phyloP scores from a whole-genome alignment of 2,888 invertebrate genomes.

The Pemphredon lugubris region DNA sequence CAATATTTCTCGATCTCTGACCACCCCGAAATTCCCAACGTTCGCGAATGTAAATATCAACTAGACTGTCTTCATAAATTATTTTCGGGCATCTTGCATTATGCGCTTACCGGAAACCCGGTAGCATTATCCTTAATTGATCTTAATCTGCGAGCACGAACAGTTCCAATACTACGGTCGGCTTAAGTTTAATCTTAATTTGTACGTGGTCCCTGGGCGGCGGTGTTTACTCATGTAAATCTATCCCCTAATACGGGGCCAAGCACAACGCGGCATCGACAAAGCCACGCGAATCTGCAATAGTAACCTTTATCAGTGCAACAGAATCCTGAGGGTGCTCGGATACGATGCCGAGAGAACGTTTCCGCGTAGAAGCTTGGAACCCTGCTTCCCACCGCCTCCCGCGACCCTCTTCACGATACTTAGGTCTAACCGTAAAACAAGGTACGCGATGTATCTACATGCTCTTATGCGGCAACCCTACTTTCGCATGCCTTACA shows the following conservation, averaged over 20 bases:
- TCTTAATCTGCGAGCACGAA: constrained; percentile 37
- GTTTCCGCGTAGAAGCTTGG: constrained; percentile 21
- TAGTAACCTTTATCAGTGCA: constrained; percentile 45
- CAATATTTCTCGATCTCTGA: no score
- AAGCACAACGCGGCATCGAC: constrained; percentile 42
- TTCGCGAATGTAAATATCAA: no score
- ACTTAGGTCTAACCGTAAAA: constrained; percentile 66
- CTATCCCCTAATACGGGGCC: constrained; percentile 60
- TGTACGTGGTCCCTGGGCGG: constrained; percentile 56
- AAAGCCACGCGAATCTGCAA: constrained; percentile 29
- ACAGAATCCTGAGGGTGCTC: constrained; percentile 44
- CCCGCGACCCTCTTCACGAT: constrained; percentile 54
- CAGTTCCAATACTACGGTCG: constrained; percentile 49
- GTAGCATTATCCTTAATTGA: constrained; percentile 38
- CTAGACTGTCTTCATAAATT: no score
- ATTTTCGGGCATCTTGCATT: no score
- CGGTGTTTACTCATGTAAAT: constrained; percentile 72
- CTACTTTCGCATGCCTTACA: constrained; percentile 62
- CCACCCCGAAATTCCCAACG: no score
- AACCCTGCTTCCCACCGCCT: constrained; percentile 18
- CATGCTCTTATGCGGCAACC: constrained; percentile 45
- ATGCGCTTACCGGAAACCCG: no score
- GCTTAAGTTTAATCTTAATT: constrained; percentile 70
- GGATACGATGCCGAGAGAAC: constrained; percentile 22
- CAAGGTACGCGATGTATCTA: constrained; percentile 56